Conservation (phyloP, 2,797 vertebrate genomes). For the Melanogrammus aeglefinus region DNA sequence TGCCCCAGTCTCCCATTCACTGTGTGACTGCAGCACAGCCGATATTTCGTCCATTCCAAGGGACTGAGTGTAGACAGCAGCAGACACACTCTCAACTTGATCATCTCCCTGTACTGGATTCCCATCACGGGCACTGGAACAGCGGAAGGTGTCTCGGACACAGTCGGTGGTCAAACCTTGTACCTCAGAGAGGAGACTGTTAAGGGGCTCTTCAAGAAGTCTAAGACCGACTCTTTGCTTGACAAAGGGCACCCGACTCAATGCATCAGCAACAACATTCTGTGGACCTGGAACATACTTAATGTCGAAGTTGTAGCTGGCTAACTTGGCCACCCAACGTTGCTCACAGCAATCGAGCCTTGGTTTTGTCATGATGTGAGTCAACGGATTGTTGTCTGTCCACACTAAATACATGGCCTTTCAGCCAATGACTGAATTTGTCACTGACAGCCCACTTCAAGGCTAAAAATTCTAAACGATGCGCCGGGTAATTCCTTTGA, state of each 20-base stretch:
- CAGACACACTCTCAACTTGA: background rate
- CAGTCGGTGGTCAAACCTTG: rapidly evolving
- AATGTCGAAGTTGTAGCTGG: too few relatives aligned
- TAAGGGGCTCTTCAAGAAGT: too few relatives aligned
- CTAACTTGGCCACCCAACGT: too few relatives aligned
- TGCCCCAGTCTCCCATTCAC: background rate
- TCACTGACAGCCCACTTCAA: too few relatives aligned
- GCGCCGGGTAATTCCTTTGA: too few relatives aligned
- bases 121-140: background rate
- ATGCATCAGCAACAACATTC: background rate
- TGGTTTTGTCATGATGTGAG: too few relatives aligned
- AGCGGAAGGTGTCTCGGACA: background rate
- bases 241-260: background rate
- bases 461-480: too few relatives aligned
- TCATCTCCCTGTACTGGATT: background rate
- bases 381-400: too few relatives aligned
- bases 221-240: background rate
- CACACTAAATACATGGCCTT: too few relatives aligned
- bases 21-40: background rate
- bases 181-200: background rate
- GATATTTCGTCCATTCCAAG: background rate
- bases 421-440: too few relatives aligned
- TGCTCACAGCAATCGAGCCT: too few relatives aligned
- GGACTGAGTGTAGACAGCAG: background rate
- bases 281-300: background rate